Base-by-base conservation (phyloP, 1,140 invertebrate genomes). In the Solen grandis region DNA sequence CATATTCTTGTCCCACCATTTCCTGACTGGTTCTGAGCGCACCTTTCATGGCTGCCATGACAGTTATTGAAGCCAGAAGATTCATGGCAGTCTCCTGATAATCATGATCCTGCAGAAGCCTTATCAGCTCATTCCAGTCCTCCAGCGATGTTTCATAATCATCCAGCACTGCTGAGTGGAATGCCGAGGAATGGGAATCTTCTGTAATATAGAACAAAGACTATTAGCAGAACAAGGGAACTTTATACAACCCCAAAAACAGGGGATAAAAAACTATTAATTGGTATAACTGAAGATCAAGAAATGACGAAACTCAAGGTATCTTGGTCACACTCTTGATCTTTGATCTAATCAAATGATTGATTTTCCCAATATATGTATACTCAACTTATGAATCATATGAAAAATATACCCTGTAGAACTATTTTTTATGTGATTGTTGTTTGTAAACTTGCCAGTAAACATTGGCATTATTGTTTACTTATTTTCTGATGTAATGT, bases 31-130 rank as follows among this genome's bases (percentile, higher is more conserved):
- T 81, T 16, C 70, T 36, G 1, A 88, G 50, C 29, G 86, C 87
- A 52, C 76, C 82, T 63, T 84, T 87, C 76, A 89, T 84, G 27
- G 84, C 85, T 50, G 72, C 29, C 36, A 86, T 54, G 5, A 90
- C 88, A 54, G 87, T 88, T 16, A 90, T 81, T 3, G 88, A 79
- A 31, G 89, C 87, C 38, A 87, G 72, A 1, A 90, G 83, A 36
- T 85, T 80, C 33, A 89, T 68, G 8, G 85, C 84, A 2, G 88
- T 85, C 50, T 89, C 87, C 19, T 86, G 76, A 66, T 88, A 88
- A 1, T 85, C 88, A 52, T 87, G 83, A 35, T 88, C 81, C 54
- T 90, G 87, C 35, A 88, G 70, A 13, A 83, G 65, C 41, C 81
- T 69, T 1, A 88, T 76, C 5, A 90, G 73, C 19, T 76, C 84